phyloP scores from a whole-genome alignment of 2,113 vertebrate species.

The Lepus europaeus region DNA sequence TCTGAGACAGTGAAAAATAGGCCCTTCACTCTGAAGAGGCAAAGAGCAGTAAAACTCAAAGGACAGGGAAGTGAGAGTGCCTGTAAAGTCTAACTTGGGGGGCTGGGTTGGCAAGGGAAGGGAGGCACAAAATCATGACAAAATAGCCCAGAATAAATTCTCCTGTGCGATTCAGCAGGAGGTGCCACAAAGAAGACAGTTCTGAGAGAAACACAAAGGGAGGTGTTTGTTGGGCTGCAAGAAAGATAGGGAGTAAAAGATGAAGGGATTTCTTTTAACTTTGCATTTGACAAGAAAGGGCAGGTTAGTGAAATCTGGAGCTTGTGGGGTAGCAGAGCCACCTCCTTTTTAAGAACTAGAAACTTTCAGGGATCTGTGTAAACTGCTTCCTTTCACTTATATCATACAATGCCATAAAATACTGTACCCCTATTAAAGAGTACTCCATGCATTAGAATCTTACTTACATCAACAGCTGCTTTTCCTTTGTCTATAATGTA shows the following conservation, averaged over 20 bases:
- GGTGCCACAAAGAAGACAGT: constrained; percentile 34
- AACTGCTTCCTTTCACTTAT: neutral
- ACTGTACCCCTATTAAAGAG: neutral
- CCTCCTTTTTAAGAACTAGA: neutral
- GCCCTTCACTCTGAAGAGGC: constrained; percentile 36
- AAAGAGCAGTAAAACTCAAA: constrained; percentile 53
- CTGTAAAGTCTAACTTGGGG: constrained; percentile 37
- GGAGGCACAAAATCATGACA: constrained; percentile 44
- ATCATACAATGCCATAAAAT: neutral
- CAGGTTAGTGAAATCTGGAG: neutral
- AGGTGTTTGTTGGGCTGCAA: constrained; percentile 50
- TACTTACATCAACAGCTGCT: too few relatives aligned
- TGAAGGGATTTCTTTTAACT: neutral
- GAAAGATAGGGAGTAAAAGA: constrained; percentile 39
- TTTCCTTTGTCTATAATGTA: too few relatives aligned
- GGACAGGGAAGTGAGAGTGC: constrained; percentile 10
- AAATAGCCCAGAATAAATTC: constrained; percentile 68
- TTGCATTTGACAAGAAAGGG: constrained; percentile 22
- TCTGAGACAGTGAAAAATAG: constrained; percentile 47
- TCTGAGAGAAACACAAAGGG: constrained; percentile 59
- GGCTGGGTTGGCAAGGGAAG: too few relatives aligned
- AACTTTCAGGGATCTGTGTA: neutral
- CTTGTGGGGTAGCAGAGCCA: neutral
- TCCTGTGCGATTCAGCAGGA: constrained; percentile 66
- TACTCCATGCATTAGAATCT: neutral